Evolutionary conservation across 2,888 invertebrate genomes (phyloP).

Genomic region (Meiosimyza platycephala): DNA sequence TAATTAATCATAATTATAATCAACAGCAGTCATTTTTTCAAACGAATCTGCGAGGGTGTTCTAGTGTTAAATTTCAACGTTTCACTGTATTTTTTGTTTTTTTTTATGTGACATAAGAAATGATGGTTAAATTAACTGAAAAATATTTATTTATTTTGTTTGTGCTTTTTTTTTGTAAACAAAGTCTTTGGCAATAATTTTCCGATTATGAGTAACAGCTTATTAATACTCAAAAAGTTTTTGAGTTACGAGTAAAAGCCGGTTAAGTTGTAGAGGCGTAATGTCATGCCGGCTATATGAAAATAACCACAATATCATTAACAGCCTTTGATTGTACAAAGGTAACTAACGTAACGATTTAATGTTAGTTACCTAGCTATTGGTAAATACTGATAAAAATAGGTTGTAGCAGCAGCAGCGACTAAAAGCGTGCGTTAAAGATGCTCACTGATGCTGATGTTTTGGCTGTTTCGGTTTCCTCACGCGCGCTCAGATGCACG

Average conservation of each 20-base stretch:
- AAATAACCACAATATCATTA: not conserved
- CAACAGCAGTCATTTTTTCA: no score
- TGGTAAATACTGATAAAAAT: not conserved
- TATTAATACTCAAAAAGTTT: no score
- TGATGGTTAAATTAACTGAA: not conserved
- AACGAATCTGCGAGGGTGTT: no score
- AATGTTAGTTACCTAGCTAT: not conserved
- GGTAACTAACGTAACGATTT: not conserved
- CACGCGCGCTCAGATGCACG: conserved; percentile 9
- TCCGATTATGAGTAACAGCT: no score
- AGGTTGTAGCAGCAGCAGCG: not conserved
- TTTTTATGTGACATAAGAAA: no score
- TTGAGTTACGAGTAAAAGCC: not conserved
- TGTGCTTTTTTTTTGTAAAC: not conserved
- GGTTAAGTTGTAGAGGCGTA: not conserved
- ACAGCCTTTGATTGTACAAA: not conserved
- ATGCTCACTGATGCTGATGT: conserved; percentile 5
- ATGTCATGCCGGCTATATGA: not conserved
- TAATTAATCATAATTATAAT: no score
- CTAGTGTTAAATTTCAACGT: no score
- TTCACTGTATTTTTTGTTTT: no score
- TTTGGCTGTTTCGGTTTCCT: not conserved
- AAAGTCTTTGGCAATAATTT: not conserved
- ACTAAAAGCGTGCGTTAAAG: not conserved
- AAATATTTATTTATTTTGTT: not conserved